These are phyloP conservation scores for Cephus sareptanus DNA, from an alignment of 2,888 invertebrate genomes.

Conservation along the genomic window DNA sequence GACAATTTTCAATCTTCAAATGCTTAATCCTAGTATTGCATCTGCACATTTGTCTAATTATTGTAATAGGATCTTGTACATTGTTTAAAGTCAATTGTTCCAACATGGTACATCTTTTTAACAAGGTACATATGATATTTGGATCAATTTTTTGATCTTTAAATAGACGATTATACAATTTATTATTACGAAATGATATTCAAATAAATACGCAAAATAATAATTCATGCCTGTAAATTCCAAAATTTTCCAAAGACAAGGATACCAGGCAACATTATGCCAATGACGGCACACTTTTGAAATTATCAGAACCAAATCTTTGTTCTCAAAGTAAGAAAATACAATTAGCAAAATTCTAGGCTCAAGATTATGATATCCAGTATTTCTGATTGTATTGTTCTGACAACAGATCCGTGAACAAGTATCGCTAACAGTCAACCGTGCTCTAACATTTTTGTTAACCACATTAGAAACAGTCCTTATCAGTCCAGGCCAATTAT, in stretches of 20 bases:
- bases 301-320: slow-evolving; percentile 4
- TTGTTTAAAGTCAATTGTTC: slow-evolving; percentile 6
- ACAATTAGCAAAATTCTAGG: slow-evolving; percentile 2
- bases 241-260: slow-evolving; percentile 13
- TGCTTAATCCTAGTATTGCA: slow-evolving; percentile 9
- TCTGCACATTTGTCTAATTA: slow-evolving; percentile 20
- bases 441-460: not conserved
- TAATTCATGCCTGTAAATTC: slow-evolving; percentile 15
- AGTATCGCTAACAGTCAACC: not conserved
- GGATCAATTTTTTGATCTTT: slow-evolving; percentile 9
- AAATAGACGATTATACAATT: not conserved
- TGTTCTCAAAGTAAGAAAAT: slow-evolving; percentile 11
- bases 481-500: not conserved
- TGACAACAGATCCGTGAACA: not conserved
- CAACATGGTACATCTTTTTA: slow-evolving; percentile 10
- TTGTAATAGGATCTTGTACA: slow-evolving; percentile 13
- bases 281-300: slow-evolving; percentile 17
- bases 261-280: slow-evolving; percentile 15
- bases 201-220: not conserved
- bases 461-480: not conserved
- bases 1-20: slow-evolving; percentile 14
- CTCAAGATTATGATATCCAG: slow-evolving; percentile 14
- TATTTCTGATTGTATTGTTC: not conserved
- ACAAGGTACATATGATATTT: not conserved
- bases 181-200: not conserved